Evolutionary conservation across 1,140 invertebrate genomes (phyloP).

Genomic region (Pemphigus obesinymphae): DNA sequence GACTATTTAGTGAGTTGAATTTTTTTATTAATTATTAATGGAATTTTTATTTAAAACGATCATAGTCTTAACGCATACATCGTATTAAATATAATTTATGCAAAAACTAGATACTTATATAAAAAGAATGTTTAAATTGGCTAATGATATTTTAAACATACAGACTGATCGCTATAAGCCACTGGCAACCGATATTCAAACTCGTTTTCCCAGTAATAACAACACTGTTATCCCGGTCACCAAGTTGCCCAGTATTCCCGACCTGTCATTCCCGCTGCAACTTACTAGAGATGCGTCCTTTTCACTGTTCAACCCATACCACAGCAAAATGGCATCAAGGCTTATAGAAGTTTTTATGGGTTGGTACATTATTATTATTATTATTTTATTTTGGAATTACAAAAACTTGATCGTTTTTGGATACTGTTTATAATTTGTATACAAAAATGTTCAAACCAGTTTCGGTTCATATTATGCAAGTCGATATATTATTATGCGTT

Average conservation of each 20-base stretch:
- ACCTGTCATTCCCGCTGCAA: slow-evolving; percentile 61
- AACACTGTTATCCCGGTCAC: slow-evolving; percentile 56
- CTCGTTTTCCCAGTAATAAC: slow-evolving; percentile 39
- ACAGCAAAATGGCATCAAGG: slow-evolving; percentile 62
- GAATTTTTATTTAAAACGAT: background rate
- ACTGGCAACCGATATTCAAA: slow-evolving; percentile 39
- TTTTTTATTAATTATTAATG: background rate
- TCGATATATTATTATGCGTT: too few relatives aligned
- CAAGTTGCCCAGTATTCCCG: slow-evolving; percentile 60
- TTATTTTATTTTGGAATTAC: background rate
- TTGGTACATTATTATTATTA: slow-evolving; percentile 46
- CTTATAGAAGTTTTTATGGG: slow-evolving; percentile 71
- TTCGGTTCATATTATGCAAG: too few relatives aligned
- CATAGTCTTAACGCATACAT: too few relatives aligned
- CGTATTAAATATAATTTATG: too few relatives aligned
- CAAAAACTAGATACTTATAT: background rate
- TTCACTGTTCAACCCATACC: slow-evolving; percentile 69
- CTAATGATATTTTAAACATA: slow-evolving; percentile 34
- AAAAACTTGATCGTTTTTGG: background rate
- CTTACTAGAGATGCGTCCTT: slow-evolving; percentile 66
- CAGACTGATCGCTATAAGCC: slow-evolving; percentile 56
- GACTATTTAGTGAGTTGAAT: slow-evolving; percentile 53
- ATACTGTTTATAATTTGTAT: background rate
- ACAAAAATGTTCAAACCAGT: too few relatives aligned
- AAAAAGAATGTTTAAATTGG: too few relatives aligned